These are phyloP conservation scores for Drosophila ustulata DNA, from an alignment of 2,888 invertebrate species.

Conservation along the genomic window DNA sequence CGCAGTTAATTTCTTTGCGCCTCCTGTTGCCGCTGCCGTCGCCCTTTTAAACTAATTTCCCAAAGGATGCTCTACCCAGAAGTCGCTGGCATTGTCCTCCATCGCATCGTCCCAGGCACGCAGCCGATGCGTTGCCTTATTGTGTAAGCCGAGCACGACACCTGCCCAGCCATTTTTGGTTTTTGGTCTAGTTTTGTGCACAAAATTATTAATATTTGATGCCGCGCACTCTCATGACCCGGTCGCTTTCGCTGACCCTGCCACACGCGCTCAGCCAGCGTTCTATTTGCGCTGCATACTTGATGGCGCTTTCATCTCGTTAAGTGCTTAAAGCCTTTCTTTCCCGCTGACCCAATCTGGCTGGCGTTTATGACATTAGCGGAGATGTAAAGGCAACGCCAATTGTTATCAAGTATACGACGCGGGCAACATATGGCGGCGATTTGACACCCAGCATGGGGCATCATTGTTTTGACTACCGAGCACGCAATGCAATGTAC, in stretches of 20 bases:
- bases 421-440: constrained; percentile 30
- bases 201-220: constrained; percentile 79
- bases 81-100: constrained; percentile 34
- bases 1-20: constrained; percentile 71
- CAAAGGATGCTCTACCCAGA: constrained; percentile 54
- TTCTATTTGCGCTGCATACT: constrained; percentile 69
- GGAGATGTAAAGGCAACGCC: constrained; percentile 19
- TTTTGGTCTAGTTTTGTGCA: constrained; percentile 65
- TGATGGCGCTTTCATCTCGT: constrained; percentile 75
- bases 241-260: constrained; percentile 12
- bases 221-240: neutral
- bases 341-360: constrained; percentile 55
- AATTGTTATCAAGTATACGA: constrained; percentile 21
- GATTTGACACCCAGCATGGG: constrained; percentile 43
- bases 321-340: constrained; percentile 80
- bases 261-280: too few species aligned
- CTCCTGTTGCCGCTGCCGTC: constrained; percentile 29
- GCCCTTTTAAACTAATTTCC: constrained; percentile 80
- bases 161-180: constrained; percentile 64
- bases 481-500: constrained; percentile 33
- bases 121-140: constrained; percentile 71
- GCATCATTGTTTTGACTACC: constrained; percentile 32
- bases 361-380: constrained; percentile 70
- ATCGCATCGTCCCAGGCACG: constrained; percentile 63
- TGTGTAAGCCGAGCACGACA: constrained; percentile 76